Percentiles rank a stretch among this genome's conserved stretches.
Conservation (phyloP, 2,113 vertebrate species). For the Boleophthalmus pectinirostris region DNA sequence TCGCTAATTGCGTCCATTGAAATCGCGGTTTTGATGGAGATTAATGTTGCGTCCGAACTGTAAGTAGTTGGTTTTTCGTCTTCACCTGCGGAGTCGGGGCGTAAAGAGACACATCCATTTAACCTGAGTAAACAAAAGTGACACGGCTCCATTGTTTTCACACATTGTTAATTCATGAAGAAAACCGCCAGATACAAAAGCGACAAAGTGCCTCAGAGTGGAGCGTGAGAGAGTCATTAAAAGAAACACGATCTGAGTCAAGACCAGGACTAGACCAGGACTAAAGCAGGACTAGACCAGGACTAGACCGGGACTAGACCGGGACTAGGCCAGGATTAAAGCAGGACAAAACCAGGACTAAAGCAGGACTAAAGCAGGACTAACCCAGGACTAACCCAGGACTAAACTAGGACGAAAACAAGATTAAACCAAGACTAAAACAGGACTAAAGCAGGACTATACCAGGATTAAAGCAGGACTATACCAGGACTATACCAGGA, state of each 20-base stretch:
- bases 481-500: not conserved
- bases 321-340: constrained; percentile 29
- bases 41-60: no score
- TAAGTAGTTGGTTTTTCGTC: not conserved
- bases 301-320: not conserved
- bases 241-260: constrained; percentile 71
- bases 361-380: not conserved
- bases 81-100: not conserved
- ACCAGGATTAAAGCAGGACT: constrained; percentile 15
- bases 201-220: constrained; percentile 79
- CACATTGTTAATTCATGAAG: constrained; percentile 78
- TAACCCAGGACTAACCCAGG: not conserved
- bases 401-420: no score
- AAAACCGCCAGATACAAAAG: constrained; percentile 76
- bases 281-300: not conserved
- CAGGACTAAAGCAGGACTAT: not conserved
- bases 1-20: no score
- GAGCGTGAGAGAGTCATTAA: constrained; percentile 66
- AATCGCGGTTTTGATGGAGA: no score
- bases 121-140: constrained; percentile 56
- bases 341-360: not conserved
- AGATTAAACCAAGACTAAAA: constrained; percentile 30
- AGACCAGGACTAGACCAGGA: not conserved
- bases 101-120: constrained; percentile 54
- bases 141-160: constrained; percentile 66